Evolutionary conservation across 2,797 vertebrate species (phyloP), one percentile per base, ranked within the genome.

Genomic region (Rhinella marina): DNA sequence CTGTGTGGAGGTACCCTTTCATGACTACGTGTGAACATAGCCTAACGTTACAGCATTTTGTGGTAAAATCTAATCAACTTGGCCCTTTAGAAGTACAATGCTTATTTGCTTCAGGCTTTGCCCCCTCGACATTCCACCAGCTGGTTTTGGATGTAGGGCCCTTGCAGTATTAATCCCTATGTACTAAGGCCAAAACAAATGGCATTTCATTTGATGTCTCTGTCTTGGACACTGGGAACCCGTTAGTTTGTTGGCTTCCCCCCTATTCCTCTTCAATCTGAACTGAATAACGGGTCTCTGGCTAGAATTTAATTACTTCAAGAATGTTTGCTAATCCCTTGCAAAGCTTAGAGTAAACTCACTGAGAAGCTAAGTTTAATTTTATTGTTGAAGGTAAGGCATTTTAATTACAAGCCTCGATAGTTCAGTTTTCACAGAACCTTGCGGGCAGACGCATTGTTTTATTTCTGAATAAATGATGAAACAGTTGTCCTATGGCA

Each of bases 251-350:
- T 81, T 76, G 66, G 32, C 25, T 54, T 73, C 80, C 77, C 41
- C 80, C 80, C 70, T 32, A 48, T 41, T 70, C 48, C 16, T 78
- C 32, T 86, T 82, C 59, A 66, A 7, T 54, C 21, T 82, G 88
- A 27, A 32, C n/a, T 57, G 61, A 81, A 88, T 48, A 82, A 62
- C 32, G 29, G 79, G 54, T 89, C 80, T 86, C 78, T 76, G 82
- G 85, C 59, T 76, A 32, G 61, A 89, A 77, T 89, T 77, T 86
- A 86, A 89, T 89, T 89, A 89, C 84, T 83, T 57, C 41, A 89
- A 75, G 84, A 86, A 89, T 86, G 80, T 86, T 86, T 89, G 88
- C 72, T 89, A 89, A 89, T 89, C 88, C 82, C 80, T 75, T 54
- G 66, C 61, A 89, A 86, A 89, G 84, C 84, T 88, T 85, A 78